Percentiles rank a stretch among this genome's conserved stretches.
phyloP scores from a whole-genome alignment of 2,113 vertebrate genomes.

The Solenodon paradoxus region DNA sequence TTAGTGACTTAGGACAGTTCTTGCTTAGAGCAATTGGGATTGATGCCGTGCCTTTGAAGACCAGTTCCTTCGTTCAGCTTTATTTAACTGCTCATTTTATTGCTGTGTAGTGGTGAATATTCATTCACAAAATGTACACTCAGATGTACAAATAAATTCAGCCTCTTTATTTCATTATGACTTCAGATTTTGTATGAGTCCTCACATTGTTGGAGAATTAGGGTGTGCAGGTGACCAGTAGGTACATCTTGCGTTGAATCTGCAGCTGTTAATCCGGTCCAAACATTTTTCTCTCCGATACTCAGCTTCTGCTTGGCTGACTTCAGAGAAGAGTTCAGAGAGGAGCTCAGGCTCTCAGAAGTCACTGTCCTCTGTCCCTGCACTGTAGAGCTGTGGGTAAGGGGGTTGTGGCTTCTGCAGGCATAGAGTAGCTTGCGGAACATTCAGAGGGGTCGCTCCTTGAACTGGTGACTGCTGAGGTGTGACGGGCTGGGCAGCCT shows the following conservation, averaged over 20 bases:
- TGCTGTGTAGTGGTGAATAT: background rate
- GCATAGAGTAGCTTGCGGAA: background rate
- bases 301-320: background rate
- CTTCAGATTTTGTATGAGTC: background rate
- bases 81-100: background rate
- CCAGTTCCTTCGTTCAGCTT: background rate
- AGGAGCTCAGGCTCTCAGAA: background rate
- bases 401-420: background rate
- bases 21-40: constrained; percentile 14
- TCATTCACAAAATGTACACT: background rate
- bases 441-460: background rate
- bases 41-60: background rate
- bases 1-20: constrained; percentile 27
- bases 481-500: background rate
- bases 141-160: background rate
- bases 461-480: background rate
- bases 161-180: background rate
- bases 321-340: background rate
- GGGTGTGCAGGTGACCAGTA: background rate
- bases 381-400: background rate
- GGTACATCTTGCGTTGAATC: background rate
- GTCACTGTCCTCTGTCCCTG: background rate
- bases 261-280: background rate
- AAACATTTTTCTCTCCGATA: background rate
- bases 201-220: background rate